Base-by-base conservation (phyloP, 2,888 invertebrate species). In the Archips crataeganus region DNA sequence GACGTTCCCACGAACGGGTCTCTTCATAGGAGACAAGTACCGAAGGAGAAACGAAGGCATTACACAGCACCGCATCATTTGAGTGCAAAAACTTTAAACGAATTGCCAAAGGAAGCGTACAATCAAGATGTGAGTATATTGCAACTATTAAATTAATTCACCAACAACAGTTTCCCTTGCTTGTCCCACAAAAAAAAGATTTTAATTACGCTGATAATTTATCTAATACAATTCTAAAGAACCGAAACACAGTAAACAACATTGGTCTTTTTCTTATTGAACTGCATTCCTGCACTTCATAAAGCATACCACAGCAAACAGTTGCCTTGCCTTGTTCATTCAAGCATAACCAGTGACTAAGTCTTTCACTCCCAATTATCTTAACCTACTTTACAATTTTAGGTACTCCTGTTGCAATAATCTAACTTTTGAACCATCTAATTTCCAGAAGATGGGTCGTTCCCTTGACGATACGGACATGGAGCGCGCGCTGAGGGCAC, bases 401-500 rank as follows among this genome's bases (percentile, higher is more conserved):
- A n/a, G 3, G 5, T n/a, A n/a, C n/a, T n/a, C n/a, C 3, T 49
- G 13, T n/a, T 23, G 8, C 23, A 8, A 54, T 9, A 54, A 54
- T 9, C 39, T 9, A 54, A 54, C 6, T n/a, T 2, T 23, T 23
- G 23, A 32, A 32, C 13, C 10, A 11, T 13, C 3, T 11, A 34
- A 0, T 8, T 13, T 54, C 0, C 78, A 93, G 93, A 91, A 90
- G 77, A 78, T 89, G 75, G 95, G 96, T 80, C 95, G 97, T 68
- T 97, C 97, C 6, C 95, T 97, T 65, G 98, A 98, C 85, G 98
- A 98, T 89, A 95, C 98, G 60, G 98, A 98, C 84, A 97, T 98
- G 97, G 98, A 98, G 88, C 95, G 97, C 47, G 98, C 97, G 0
- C 90, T 98, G 42, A 95, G 98, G 57, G 86, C 97, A 13, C 88